Evolutionary conservation across 2,888 invertebrate species (phyloP), one percentile per base, ranked within the genome.

Genomic region (Catocala nupta): DNA sequence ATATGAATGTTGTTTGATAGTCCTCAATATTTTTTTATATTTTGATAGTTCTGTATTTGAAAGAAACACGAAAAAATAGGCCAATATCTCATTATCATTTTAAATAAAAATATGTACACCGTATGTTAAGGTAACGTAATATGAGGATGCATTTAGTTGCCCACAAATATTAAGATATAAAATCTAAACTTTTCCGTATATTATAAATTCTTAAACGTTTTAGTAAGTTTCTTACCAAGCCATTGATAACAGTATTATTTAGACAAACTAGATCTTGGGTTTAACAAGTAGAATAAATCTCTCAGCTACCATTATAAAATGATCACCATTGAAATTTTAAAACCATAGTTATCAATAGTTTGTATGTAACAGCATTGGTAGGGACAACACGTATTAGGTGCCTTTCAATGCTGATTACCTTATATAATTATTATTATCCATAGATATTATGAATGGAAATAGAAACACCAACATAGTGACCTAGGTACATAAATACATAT

Each of bases 11-110:
- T 92, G 93, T 93, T 93, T 93, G 92, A 94, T 94, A 93, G 93
- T 94, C 92, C 91, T 93, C 92, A 87, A 94, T 94, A 94, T 94
- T 94, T 94, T 93, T 94, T 94, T 94, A 94, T 94, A 94, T 94
- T 94, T 94, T 94, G 94, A 94, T 94, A 94, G 94, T 94, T 94
- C 94, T 94, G 94, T 94, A 94, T 94, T 92, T 90, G 87, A 90
- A 81, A 79, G 75, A 82, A 90, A 88, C 90, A 89, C 85, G 89
- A 89, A 88, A 88, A 89, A 89, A 92, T 93, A 93, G 89, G 93
- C 92, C 93, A 92, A 92, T 91, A 88, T 91, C 90, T 93, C 90
- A 90, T 91, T 92, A 91, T 92, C 90, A 90, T 92, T 92, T 91
- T 81, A 84, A 84, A 83, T 78, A 81, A 86, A 36, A 89, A 83